phyloP scores from a whole-genome alignment of 2,113 vertebrate genomes.

The Ranitomeya variabilis region DNA sequence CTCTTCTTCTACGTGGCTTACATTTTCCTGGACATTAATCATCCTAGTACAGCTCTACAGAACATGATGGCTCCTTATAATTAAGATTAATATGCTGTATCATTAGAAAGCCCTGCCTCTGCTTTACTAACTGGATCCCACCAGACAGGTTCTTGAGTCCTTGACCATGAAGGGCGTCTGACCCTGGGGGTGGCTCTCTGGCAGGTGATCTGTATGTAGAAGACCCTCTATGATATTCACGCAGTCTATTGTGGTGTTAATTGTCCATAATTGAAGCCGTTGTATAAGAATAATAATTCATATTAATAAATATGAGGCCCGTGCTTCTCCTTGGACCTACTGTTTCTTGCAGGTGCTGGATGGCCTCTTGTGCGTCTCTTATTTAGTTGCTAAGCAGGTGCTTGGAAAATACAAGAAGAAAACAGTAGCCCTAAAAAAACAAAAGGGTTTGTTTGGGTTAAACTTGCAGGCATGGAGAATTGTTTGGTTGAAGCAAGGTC shows the following conservation, averaged over 20 bases:
- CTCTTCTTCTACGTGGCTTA: conserved; percentile 9
- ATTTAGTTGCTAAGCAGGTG: conserved; percentile 71
- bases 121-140: conserved; percentile 31
- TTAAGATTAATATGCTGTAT: conserved; percentile 43
- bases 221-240: conserved; percentile 73
- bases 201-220: conserved; percentile 74
- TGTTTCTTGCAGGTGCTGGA: conserved; percentile 71
- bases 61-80: conserved; percentile 27
- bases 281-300: conserved; percentile 74
- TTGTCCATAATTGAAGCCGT: conserved; percentile 68
- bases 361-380: conserved; percentile 67
- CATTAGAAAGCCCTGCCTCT: not conserved
- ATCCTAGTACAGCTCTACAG: conserved; percentile 42
- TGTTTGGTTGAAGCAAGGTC: conserved; percentile 66
- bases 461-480: conserved; percentile 81
- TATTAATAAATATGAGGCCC: conserved; percentile 72
- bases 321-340: conserved; percentile 63
- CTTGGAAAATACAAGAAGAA: conserved; percentile 59
- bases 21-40: conserved; percentile 30
- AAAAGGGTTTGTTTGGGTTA: conserved; percentile 73
- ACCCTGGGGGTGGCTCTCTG: conserved; percentile 54
- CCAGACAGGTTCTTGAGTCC: conserved; percentile 21
- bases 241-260: conserved; percentile 82
- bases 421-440: conserved; percentile 64
- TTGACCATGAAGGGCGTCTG: conserved; percentile 51